A percentile compares a stretch with the other conserved stretches of the same genome.
These are phyloP conservation scores for Aphidius ervi DNA, from an alignment of 1,140 invertebrate genomes.

Conservation along the genomic window DNA sequence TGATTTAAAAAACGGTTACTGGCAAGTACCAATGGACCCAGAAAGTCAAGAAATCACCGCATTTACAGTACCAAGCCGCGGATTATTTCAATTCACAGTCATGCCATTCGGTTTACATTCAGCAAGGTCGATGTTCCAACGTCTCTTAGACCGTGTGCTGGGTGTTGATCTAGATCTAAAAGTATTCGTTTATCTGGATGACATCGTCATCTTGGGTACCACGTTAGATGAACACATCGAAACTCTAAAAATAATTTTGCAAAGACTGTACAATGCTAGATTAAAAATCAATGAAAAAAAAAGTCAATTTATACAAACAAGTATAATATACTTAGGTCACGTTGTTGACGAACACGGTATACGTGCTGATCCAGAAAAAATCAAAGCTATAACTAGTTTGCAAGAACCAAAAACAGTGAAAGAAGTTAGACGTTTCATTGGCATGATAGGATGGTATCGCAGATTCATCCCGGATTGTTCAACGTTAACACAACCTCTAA, in stretches of 20 bases:
- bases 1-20: conserved; percentile 15
- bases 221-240: background rate
- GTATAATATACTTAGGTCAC: background rate
- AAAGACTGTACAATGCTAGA: background rate
- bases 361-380: background rate
- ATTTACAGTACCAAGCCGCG: conserved; percentile 11
- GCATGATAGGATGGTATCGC: background rate
- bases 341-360: background rate
- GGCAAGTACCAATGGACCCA: conserved; percentile 10
- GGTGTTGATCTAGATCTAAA: conserved; percentile 1
- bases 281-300: conserved; percentile 11
- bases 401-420: background rate
- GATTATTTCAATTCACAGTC: conserved; percentile 12
- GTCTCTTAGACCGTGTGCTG: conserved; percentile 4
- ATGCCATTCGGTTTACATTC: conserved; percentile 19
- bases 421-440: background rate
- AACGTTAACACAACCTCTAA: background rate
- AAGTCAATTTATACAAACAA: conserved; percentile 5
- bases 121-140: conserved; percentile 16
- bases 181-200: background rate
- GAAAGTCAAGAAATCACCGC: conserved; percentile 8
- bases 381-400: background rate
- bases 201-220: conserved; percentile 4
- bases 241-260: background rate
- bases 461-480: background rate